Conservation (phyloP, 2,888 invertebrate genomes). For the Ferdinandea cuprea region DNA sequence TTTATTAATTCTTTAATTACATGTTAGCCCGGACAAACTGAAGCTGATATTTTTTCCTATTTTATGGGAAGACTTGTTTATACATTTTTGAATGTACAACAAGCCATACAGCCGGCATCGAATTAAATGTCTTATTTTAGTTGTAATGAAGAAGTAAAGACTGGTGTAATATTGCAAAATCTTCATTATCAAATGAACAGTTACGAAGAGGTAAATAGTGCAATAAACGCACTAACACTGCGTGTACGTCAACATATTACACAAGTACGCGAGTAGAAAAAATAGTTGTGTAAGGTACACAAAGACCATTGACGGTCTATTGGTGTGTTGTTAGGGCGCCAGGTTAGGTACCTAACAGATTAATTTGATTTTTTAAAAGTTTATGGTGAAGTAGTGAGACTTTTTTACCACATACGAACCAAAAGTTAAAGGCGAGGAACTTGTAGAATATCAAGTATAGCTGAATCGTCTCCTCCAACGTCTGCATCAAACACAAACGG, state of each 20-base stretch:
- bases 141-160: not conserved
- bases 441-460: too few species aligned
- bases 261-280: not conserved
- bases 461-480: too few species aligned
- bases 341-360: too few species aligned
- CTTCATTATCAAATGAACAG: constrained; percentile 12
- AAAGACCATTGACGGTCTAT: too few species aligned
- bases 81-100: not conserved
- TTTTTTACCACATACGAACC: too few species aligned
- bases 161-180: not conserved
- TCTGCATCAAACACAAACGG: too few species aligned
- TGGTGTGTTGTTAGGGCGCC: too few species aligned
- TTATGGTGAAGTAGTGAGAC: too few species aligned
- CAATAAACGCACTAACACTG: constrained; percentile 3
- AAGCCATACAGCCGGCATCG: constrained; percentile 4
- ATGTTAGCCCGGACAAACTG: not conserved
- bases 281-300: too few species aligned
- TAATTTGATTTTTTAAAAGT: too few species aligned
- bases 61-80: constrained; percentile 1
- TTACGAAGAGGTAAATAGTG: not conserved
- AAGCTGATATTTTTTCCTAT: constrained; percentile 14
- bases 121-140: constrained; percentile 1
- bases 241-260: not conserved
- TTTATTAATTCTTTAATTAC: constrained; percentile 45
- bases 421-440: too few species aligned